Percentiles rank a stretch among this genome's conserved stretches.
Evolutionary conservation across 1,140 invertebrate genomes (phyloP).

Genomic region (Drosophila orosa): DNA sequence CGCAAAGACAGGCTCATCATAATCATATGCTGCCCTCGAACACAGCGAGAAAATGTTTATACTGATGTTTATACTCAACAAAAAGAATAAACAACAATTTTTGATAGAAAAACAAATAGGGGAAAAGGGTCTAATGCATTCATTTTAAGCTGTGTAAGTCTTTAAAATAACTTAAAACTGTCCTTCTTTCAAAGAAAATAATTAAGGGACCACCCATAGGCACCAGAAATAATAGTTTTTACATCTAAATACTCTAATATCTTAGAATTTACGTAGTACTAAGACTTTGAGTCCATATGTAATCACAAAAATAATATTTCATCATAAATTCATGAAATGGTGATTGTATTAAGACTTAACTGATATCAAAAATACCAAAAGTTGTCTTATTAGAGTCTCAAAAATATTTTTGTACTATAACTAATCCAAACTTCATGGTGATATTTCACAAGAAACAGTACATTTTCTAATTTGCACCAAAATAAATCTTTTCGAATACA

Average conservation of each 20-base stretch:
- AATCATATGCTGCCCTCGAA: conserved; percentile 57
- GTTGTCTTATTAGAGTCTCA: no score
- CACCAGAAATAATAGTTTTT: background rate
- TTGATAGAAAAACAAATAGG: background rate
- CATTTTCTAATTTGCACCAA: background rate
- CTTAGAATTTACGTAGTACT: rapidly evolving
- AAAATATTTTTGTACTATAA: background rate
- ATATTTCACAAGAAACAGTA: background rate
- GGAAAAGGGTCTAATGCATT: background rate
- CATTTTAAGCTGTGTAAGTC: background rate
- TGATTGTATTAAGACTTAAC: background rate
- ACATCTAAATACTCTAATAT: no score
- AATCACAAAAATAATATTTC: no score
- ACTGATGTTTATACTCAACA: background rate
- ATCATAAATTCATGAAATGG: no score
- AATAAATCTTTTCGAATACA: background rate
- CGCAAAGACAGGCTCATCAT: conserved; percentile 63
- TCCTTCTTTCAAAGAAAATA: background rate
- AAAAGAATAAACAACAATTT: background rate
- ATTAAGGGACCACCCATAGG: background rate
- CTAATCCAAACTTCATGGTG: no score
- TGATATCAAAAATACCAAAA: no score
- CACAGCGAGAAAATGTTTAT: conserved; percentile 20
- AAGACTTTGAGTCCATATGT: background rate
- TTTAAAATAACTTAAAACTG: background rate